Conservation (phyloP, 2,888 invertebrate genomes). For the Euzophera pinguis region DNA sequence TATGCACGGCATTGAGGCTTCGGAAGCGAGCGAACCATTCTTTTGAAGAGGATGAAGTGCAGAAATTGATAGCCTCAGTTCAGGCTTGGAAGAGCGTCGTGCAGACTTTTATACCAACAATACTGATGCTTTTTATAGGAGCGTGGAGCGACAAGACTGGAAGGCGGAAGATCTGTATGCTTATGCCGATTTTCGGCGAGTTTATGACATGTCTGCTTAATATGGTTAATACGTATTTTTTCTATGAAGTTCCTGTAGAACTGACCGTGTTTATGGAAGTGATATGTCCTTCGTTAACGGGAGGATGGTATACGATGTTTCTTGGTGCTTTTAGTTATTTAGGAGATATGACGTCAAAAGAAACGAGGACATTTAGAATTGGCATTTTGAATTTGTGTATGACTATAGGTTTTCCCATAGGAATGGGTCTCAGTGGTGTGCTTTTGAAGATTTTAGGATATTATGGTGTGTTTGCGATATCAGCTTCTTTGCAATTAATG, state of each 20-base stretch:
- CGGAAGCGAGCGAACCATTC: slow-evolving; percentile 84
- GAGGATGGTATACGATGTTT: slow-evolving; percentile 80
- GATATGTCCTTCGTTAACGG: slow-evolving; percentile 72
- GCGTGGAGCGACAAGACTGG: slow-evolving; percentile 82
- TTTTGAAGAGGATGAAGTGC: slow-evolving; percentile 82
- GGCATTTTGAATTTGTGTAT: slow-evolving; percentile 74
- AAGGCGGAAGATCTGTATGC: slow-evolving; percentile 79
- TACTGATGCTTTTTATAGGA: slow-evolving; percentile 80
- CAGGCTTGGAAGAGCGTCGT: slow-evolving; percentile 78
- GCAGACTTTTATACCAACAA: slow-evolving; percentile 73
- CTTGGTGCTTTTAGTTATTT: slow-evolving; percentile 81
- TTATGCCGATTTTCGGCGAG: slow-evolving; percentile 78
- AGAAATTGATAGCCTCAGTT: slow-evolving; percentile 77
- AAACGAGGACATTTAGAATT: slow-evolving; percentile 80
- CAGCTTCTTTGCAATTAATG: slow-evolving; percentile 55
- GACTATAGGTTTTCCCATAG: slow-evolving; percentile 72
- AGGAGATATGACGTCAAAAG: slow-evolving; percentile 77
- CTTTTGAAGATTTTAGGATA: slow-evolving; percentile 64
- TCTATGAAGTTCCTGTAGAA: slow-evolving; percentile 75
- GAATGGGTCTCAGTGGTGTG: slow-evolving; percentile 67
- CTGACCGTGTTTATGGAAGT: slow-evolving; percentile 76
- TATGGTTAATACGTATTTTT: slow-evolving; percentile 76
- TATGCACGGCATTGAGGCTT: slow-evolving; percentile 85
- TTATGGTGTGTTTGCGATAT: slow-evolving; percentile 74
- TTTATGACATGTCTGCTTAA: slow-evolving; percentile 71